Evolutionary conservation across 2,888 invertebrate genomes (phyloP).

Genomic region (Drosophila dives): DNA sequence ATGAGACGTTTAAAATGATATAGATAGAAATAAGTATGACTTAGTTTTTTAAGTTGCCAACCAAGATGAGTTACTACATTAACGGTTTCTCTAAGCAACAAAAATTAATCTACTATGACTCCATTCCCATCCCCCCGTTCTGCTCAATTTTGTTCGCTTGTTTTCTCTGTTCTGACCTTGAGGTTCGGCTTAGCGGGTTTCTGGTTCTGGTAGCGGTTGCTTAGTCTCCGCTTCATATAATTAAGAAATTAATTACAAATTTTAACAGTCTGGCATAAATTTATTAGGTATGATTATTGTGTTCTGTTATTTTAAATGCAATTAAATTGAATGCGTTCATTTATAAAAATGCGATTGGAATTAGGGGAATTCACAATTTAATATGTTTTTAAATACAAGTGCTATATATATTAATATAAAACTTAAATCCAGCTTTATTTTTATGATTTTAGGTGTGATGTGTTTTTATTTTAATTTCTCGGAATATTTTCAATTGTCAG

Average conservation of each 20-base stretch:
- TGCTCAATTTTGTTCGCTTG: conserved; percentile 18
- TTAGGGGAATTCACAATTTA: background rate
- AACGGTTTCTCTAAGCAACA: conserved; percentile 63
- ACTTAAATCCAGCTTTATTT: background rate
- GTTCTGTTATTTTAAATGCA: conserved; percentile 38
- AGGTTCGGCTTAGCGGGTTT: conserved; percentile 37
- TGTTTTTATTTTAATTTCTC: conserved; percentile 20
- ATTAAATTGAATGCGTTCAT: conserved; percentile 52
- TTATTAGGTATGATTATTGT: conserved; percentile 49
- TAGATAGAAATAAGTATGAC: conserved; percentile 68
- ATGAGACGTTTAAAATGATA: conserved; percentile 73
- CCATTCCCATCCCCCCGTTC: conserved; percentile 20
- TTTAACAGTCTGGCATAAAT: conserved; percentile 60
- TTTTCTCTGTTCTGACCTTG: conserved; percentile 28
- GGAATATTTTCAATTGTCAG: conserved; percentile 46
- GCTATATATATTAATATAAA: background rate
- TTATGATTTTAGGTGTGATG: background rate
- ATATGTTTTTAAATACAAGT: background rate
- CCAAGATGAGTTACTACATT: conserved; percentile 68
- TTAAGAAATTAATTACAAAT: conserved; percentile 68
- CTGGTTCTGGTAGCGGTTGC: conserved; percentile 45
- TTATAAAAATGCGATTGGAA: conserved; percentile 42
- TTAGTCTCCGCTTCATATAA: conserved; percentile 60
- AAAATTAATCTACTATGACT: conserved; percentile 27
- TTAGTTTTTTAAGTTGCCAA: conserved; percentile 52